Conservation (phyloP, 1,140 invertebrate species). For the Brachionus asplanchnoidis region DNA sequence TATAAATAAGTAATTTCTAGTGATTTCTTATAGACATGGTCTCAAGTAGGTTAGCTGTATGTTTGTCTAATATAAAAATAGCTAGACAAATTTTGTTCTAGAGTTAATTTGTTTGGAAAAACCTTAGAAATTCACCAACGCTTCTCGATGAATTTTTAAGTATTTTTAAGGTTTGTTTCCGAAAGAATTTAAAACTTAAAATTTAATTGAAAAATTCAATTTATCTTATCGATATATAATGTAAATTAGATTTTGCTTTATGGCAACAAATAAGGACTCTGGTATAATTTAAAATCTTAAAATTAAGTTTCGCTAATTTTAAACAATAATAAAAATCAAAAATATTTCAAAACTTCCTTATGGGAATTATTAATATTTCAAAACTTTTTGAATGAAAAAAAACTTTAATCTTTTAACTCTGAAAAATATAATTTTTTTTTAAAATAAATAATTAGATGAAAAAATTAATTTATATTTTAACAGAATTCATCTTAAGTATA, state of each 20-base stretch:
- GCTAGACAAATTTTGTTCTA: neutral
- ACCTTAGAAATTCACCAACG: neutral
- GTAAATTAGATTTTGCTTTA: neutral
- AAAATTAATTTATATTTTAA: too few species aligned
- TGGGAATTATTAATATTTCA: too few species aligned
- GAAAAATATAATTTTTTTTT: too few species aligned
- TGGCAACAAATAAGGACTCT: neutral
- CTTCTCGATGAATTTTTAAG: neutral
- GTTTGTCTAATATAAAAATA: neutral
- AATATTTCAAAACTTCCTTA: too few species aligned
- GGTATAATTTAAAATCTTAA: too few species aligned
- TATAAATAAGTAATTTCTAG: neutral
- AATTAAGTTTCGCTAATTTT: too few species aligned
- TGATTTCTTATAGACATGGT: neutral
- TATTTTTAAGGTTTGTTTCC: neutral
- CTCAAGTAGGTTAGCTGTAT: neutral
- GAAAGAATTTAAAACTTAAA: neutral
- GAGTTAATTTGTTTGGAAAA: neutral
- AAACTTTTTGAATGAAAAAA: too few species aligned
- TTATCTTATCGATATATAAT: neutral
- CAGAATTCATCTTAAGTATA: too few species aligned
- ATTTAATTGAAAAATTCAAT: neutral
- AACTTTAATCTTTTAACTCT: too few species aligned
- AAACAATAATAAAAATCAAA: too few species aligned
- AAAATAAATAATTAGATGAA: too few species aligned